A percentile compares a stretch with the other conserved stretches of the same genome.
Evolutionary conservation across 2,888 invertebrate species (phyloP).

Genomic region (Falcaria lacertinaria): DNA sequence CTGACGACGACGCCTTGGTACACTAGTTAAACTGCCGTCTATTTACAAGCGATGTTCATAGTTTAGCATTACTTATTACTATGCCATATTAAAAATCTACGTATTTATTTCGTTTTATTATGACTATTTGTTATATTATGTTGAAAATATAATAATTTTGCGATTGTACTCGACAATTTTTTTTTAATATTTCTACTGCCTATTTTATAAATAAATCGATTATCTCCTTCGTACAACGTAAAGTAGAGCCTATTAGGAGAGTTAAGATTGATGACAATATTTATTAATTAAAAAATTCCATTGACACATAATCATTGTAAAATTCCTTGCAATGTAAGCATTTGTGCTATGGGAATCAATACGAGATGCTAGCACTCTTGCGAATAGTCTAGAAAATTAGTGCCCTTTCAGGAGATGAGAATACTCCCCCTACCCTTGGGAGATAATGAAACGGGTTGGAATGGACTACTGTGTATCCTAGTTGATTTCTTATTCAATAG

Average conservation of each 20-base stretch:
- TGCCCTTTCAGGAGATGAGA: constrained; percentile 34
- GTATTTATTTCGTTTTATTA: too few species aligned
- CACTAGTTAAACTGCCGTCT: constrained; percentile 4
- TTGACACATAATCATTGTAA: too few species aligned
- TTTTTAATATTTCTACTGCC: too few species aligned
- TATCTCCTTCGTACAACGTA: neutral
- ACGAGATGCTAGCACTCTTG: constrained; percentile 14
- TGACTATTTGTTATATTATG: too few species aligned
- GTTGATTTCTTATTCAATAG: constrained; percentile 1
- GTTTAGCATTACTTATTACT: neutral
- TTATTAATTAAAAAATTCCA: too few species aligned
- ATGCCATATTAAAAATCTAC: neutral
- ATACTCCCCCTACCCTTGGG: constrained; percentile 23
- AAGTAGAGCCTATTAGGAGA: constrained; percentile 19
- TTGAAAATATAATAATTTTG: too few species aligned
- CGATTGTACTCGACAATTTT: too few species aligned
- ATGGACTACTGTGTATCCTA: constrained; percentile 6
- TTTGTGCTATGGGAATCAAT: constrained; percentile 19
- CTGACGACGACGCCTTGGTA: constrained; percentile 20
- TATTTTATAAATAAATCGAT: too few species aligned
- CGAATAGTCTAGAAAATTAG: constrained; percentile 31
- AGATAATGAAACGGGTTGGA: constrained; percentile 25
- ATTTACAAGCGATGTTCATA: constrained; percentile 5
- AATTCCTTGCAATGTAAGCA: neutral
- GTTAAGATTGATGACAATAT: constrained; percentile 27